phyloP scores from a whole-genome alignment of 2,888 invertebrate species.

The Orthosia gracilis region DNA sequence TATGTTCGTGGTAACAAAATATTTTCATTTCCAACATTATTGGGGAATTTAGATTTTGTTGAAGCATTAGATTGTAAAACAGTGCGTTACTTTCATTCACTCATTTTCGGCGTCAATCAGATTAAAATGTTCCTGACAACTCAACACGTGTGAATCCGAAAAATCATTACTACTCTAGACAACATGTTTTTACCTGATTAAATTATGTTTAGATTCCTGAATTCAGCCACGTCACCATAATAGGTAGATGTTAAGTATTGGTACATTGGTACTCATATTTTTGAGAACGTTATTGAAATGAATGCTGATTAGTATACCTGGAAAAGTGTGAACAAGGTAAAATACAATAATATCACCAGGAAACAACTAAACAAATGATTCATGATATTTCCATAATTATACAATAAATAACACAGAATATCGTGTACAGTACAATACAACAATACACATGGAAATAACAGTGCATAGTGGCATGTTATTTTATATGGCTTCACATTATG shows the following conservation, averaged over 20 bases:
- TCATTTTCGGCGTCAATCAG: background rate
- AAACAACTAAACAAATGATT: conserved; percentile 33
- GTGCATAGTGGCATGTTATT: conserved; percentile 1
- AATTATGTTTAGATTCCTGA: background rate
- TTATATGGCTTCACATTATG: conserved; percentile 21
- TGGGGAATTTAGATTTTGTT: background rate
- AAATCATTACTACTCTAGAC: no score
- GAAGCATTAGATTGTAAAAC: no score
- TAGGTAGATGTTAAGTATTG: background rate
- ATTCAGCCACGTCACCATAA: background rate
- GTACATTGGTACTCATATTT: background rate
- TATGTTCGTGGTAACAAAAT: background rate
- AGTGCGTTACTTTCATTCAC: background rate
- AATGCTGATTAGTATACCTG: conserved; percentile 3
- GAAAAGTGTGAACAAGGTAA: conserved; percentile 48
- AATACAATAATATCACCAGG: conserved; percentile 36
- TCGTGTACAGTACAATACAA: background rate
- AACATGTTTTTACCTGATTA: background rate
- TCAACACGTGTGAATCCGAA: no score
- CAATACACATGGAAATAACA: background rate
- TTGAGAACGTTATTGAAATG: conserved; percentile 2
- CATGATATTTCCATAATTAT: conserved; percentile 18
- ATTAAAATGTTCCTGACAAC: background rate
- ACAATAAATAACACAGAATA: conserved; percentile 17
- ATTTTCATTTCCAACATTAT: conserved; percentile 18